Percentiles rank a stretch among this genome's conserved stretches.
These are phyloP conservation scores for Acromyrmex echinatior DNA, from an alignment of 1,140 invertebrate genomes.

Conservation along the genomic window DNA sequence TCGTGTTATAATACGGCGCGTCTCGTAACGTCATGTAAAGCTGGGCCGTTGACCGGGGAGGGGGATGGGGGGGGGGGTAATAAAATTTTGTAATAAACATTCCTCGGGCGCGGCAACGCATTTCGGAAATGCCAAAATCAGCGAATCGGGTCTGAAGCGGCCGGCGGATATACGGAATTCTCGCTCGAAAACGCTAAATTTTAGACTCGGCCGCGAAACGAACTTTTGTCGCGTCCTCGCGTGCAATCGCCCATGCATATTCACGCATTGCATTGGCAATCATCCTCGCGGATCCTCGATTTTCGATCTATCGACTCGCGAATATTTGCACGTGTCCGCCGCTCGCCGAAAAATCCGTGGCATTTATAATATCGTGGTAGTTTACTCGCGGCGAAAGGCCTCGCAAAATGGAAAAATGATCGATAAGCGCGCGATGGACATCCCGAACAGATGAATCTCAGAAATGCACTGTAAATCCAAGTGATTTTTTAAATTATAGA, in stretches of 20 bases:
- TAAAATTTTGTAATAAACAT: constrained; percentile 70
- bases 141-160: constrained; percentile 31
- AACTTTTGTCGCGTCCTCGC: constrained; percentile 48
- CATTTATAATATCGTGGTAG: constrained; percentile 30
- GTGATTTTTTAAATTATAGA: background rate
- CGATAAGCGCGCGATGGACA: constrained; percentile 14
- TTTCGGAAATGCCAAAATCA: constrained; percentile 66
- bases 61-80: background rate
- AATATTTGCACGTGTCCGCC: constrained; percentile 22
- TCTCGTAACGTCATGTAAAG: constrained; percentile 33
- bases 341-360: constrained; percentile 12
- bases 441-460: background rate
- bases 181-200: constrained; percentile 49
- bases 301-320: constrained; percentile 25
- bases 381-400: constrained; percentile 18
- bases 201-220: constrained; percentile 53
- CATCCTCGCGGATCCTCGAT: background rate
- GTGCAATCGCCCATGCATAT: constrained; percentile 31
- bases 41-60: background rate
- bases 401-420: constrained; percentile 21
- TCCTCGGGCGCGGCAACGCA: constrained; percentile 45
- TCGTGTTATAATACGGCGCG: constrained; percentile 37
- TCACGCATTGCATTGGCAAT: background rate
- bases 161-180: constrained; percentile 45
- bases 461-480: background rate